These are phyloP conservation scores for Dolichallabes microphthalmus DNA, from an alignment of 2,113 vertebrate species.

Conservation along the genomic window DNA sequence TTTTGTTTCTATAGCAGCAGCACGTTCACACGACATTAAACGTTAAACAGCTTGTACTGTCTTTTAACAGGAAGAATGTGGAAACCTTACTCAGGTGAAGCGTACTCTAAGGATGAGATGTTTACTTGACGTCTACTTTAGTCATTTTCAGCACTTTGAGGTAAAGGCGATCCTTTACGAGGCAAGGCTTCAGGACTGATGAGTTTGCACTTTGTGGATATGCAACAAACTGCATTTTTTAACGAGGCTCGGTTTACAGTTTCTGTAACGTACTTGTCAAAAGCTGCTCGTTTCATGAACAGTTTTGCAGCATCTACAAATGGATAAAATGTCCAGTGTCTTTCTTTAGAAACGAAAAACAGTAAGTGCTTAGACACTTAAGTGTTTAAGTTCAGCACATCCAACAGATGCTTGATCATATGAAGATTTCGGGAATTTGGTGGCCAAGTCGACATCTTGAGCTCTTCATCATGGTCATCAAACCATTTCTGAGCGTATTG, in stretches of 20 bases:
- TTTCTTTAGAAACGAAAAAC: not conserved
- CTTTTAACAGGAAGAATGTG: not conserved
- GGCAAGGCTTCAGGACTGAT: not conserved
- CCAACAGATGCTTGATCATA: too few species aligned
- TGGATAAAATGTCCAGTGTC: not conserved
- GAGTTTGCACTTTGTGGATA: not conserved
- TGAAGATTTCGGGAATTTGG: too few species aligned
- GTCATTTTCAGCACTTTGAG: not conserved
- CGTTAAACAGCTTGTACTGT: not conserved
- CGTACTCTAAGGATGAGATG: not conserved
- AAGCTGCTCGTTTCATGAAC: not conserved
- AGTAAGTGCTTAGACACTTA: not conserved
- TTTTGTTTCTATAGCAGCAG: not conserved
- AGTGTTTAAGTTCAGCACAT: not conserved
- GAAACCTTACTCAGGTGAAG: not conserved
- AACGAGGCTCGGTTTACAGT: not conserved
- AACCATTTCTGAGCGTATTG: too few species aligned
- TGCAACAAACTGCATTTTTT: not conserved
- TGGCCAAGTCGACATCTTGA: too few species aligned
- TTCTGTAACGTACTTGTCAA: not conserved
- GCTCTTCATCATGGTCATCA: too few species aligned
- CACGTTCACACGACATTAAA: not conserved
- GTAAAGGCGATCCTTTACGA: not conserved
- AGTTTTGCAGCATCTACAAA: not conserved
- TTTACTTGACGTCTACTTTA: not conserved